Evolutionary conservation across 2,888 invertebrate genomes (phyloP).

Genomic region (Dorcus parallelipipedus): DNA sequence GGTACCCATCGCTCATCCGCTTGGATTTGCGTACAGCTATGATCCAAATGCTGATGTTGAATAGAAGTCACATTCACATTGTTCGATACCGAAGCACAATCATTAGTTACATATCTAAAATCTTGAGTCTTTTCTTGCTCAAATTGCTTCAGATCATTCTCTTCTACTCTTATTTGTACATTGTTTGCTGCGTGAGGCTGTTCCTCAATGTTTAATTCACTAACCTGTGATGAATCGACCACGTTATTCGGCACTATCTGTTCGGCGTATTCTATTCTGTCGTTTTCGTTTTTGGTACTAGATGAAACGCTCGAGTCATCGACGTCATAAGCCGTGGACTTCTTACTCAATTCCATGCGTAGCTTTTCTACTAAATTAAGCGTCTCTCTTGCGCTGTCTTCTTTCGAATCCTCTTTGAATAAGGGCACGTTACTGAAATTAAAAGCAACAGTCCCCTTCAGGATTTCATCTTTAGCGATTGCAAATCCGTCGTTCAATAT

Average conservation of each 20-base stretch:
- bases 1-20: slow-evolving; percentile 64
- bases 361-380: slow-evolving; percentile 81
- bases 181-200: slow-evolving; percentile 21
- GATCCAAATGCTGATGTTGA: slow-evolving; percentile 45
- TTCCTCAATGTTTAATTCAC: slow-evolving; percentile 29
- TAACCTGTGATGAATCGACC: slow-evolving; percentile 31
- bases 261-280: slow-evolving; percentile 38
- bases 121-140: slow-evolving; percentile 23
- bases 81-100: slow-evolving; percentile 18
- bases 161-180: slow-evolving; percentile 33
- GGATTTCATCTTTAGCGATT: slow-evolving; percentile 57
- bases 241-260: slow-evolving; percentile 40
- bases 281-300: slow-evolving; percentile 48
- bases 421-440: slow-evolving; percentile 62
- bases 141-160: slow-evolving; percentile 23
- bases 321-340: slow-evolving; percentile 50
- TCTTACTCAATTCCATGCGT: slow-evolving; percentile 68
- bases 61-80: slow-evolving; percentile 19
- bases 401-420: slow-evolving; percentile 76
- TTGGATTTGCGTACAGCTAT: slow-evolving; percentile 42
- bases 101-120: slow-evolving; percentile 34
- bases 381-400: slow-evolving; percentile 80
- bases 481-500: slow-evolving; percentile 60
- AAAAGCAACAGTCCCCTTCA: slow-evolving; percentile 59
- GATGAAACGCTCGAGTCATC: slow-evolving; percentile 42